A percentile compares a stretch with the other conserved stretches of the same genome.
Conservation (phyloP, 2,888 invertebrate species). For the Idaea dimidiata region DNA sequence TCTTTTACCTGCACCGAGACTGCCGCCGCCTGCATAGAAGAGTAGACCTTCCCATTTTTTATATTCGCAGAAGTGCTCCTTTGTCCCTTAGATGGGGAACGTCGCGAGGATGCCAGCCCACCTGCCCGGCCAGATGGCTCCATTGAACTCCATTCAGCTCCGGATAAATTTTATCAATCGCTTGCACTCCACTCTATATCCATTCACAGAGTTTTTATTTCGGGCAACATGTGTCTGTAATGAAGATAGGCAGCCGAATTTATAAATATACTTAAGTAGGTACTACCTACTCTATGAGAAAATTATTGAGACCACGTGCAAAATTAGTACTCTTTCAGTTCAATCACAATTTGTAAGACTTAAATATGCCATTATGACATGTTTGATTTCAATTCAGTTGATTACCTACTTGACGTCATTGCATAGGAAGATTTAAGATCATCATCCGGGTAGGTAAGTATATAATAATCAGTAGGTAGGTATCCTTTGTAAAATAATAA, state of each 20-base stretch:
- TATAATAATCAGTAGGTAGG: no score
- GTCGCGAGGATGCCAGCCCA: slow-evolving; percentile 47
- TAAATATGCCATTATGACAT: not conserved
- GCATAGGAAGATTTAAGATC: not conserved
- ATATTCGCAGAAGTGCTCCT: slow-evolving; percentile 47
- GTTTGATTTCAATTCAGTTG: not conserved
- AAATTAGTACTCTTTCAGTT: slow-evolving; percentile 3
- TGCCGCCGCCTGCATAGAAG: slow-evolving; percentile 26
- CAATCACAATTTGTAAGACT: not conserved
- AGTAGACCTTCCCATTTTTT: slow-evolving; percentile 23
- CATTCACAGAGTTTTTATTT: slow-evolving; percentile 63
- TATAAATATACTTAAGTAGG: slow-evolving; percentile 15
- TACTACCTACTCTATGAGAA: not conserved
- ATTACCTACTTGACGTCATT: slow-evolving; percentile 4
- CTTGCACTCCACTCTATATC: slow-evolving; percentile 45
- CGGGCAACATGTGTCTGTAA: slow-evolving; percentile 37
- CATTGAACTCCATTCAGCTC: slow-evolving; percentile 66
- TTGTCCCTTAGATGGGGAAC: slow-evolving; percentile 44
- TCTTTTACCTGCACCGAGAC: slow-evolving; percentile 21
- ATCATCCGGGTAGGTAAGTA: not conserved
- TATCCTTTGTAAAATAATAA: not conserved
- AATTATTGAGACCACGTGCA: slow-evolving; percentile 16
- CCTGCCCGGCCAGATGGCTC: slow-evolving; percentile 55
- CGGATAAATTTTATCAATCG: slow-evolving; percentile 73
- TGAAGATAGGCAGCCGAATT: slow-evolving; percentile 12